phyloP scores from a whole-genome alignment of 2,113 vertebrate species.

The Odontesthes bonariensis region DNA sequence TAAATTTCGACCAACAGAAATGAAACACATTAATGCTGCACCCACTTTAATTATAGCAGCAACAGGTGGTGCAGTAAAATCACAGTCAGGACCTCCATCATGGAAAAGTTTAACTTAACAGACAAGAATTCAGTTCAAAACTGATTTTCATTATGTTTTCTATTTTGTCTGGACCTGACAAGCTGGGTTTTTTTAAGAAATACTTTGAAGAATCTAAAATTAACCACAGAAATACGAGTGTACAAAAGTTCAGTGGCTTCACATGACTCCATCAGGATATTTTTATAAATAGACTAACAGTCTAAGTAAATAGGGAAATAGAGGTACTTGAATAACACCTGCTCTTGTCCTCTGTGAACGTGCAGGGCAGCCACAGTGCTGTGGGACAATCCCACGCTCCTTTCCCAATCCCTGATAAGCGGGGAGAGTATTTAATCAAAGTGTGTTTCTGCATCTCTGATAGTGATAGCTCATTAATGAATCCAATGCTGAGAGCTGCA shows the following conservation, averaged over 20 bases:
- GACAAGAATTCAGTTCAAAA: too few relatives aligned
- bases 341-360: neutral
- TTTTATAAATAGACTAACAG: neutral
- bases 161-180: neutral
- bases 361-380: neutral
- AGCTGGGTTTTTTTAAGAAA: neutral
- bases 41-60: neutral
- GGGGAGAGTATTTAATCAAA: constrained; percentile 45
- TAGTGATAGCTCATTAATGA: constrained; percentile 61
- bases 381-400: constrained; percentile 16
- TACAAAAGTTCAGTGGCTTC: neutral
- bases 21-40: neutral
- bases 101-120: too few relatives aligned
- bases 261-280: neutral
- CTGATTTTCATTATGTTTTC: neutral
- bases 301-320: neutral
- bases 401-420: constrained; percentile 50
- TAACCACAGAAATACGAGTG: neutral
- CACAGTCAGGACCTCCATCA: too few relatives aligned
- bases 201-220: neutral
- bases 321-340: neutral
- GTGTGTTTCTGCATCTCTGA: constrained; percentile 44
- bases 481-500: constrained; percentile 60
- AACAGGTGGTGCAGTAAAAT: too few relatives aligned
- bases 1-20: neutral